Evolutionary conservation across 2,797 vertebrate genomes (phyloP), one percentile per base, ranked within the genome.

Genomic region (Adelosebastes latens): DNA sequence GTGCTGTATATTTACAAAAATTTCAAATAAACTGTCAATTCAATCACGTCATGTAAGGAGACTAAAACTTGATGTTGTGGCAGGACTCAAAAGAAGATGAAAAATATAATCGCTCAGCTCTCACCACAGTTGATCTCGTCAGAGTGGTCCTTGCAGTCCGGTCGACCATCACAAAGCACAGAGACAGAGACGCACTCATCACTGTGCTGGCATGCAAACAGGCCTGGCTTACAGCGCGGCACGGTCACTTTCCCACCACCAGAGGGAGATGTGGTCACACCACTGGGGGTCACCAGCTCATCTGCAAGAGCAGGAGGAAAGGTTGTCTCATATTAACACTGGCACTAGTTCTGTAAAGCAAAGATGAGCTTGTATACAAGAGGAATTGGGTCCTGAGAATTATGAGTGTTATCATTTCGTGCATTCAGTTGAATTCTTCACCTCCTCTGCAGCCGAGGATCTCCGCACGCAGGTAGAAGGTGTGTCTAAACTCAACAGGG

Each of bases 361-460:
- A 53, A 58, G 3, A 39, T 31, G 24, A 55, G 52, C 36, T 29
- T 0, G 31, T 18, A n/a, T 10, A 25, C 16, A 46, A 58, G 8
- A 12, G 22, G 34, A 70, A 36, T 1, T 34, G 4, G 13, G 32
- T 52, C 18, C 20, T 42, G 36, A 39, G 36, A 39, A 39, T 39
- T 39, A 14, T 39, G 36, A 39, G 4, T 1, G 27, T 11, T 14
- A 34, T 25, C 3, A 16, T 65, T 36, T 20, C 3, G 11, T 32
- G n/a, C 2, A 4, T 56, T 24, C 20, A 4, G 14, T 27, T 32
- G 2, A 29, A n/a, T 25, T n/a, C 9, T 39, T 80, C 75, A 96
- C 97, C 95, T 86, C 91, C 95, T 88, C 79, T 91, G 81, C 97
- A 97, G 73, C 97, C 97, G 0, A 97, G 87, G 58, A 96, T 89